Percentiles rank a stretch among this genome's conserved stretches.
Conservation (phyloP, 2,888 invertebrate species). For the Leptinotarsa tumamoca region DNA sequence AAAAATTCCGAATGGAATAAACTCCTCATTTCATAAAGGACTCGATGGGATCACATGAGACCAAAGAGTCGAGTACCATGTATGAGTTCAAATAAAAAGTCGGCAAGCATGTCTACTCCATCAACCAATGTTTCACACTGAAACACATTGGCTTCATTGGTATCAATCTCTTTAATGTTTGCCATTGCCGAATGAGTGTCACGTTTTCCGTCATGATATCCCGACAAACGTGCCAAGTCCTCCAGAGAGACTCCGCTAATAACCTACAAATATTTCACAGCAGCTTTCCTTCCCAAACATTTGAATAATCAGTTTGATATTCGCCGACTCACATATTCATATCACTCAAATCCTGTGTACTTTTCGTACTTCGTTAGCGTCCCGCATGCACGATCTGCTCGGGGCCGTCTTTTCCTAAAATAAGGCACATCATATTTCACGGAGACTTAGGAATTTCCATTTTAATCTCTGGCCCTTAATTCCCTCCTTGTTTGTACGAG, state of each 20-base stretch:
- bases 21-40: too few species aligned
- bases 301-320: neutral
- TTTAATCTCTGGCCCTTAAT: conserved; percentile 54
- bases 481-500: conserved; percentile 25
- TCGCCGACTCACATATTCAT: conserved; percentile 11
- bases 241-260: neutral
- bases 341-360: conserved; percentile 12
- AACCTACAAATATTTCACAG: conserved; percentile 7
- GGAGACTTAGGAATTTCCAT: conserved; percentile 61
- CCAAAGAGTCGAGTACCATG: too few species aligned
- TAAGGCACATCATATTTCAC: conserved; percentile 62
- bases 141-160: too few species aligned
- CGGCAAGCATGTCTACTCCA: too few species aligned
- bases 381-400: neutral
- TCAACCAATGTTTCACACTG: too few species aligned
- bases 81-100: too few species aligned
- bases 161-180: too few species aligned
- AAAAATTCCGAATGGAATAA: too few species aligned
- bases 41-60: too few species aligned
- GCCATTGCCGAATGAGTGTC: too few species aligned
- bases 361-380: conserved; percentile 12
- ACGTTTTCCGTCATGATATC: too few species aligned
- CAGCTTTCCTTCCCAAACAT: neutral
- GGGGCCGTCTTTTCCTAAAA: conserved; percentile 37
- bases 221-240: too few species aligned